A percentile compares a stretch with the other conserved stretches of the same genome.
These are phyloP conservation scores for Chascanopsetta lugubris DNA, from an alignment of 2,113 vertebrate species.

Conservation along the genomic window DNA sequence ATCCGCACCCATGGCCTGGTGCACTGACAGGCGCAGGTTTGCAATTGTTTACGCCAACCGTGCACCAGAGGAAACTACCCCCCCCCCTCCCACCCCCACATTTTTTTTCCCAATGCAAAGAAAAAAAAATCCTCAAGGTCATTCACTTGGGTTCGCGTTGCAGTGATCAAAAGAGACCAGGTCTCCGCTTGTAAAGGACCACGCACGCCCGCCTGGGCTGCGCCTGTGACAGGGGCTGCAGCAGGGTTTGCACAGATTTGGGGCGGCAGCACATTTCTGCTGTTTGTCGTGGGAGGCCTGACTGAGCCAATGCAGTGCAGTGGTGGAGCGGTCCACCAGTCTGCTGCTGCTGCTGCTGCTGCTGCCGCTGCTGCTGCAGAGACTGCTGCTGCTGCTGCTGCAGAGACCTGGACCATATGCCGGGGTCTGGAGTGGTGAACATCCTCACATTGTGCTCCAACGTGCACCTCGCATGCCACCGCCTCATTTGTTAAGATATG, in stretches of 20 bases:
- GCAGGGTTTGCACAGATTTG: slow-evolving; percentile 48
- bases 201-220: neutral
- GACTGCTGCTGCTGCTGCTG: slow-evolving; percentile 48
- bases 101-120: slow-evolving; percentile 53
- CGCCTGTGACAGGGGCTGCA: slow-evolving; percentile 1
- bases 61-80: slow-evolving; percentile 24
- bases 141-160: slow-evolving; percentile 50
- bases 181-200: slow-evolving; percentile 10
- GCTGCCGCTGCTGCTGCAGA: slow-evolving; percentile 61
- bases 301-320: slow-evolving; percentile 66
- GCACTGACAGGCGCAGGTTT: too few relatives aligned
- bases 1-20: slow-evolving; percentile 32
- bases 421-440: slow-evolving; percentile 28
- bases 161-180: neutral
- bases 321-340: slow-evolving; percentile 53
- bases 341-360: slow-evolving; percentile 29
- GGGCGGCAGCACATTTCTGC: slow-evolving; percentile 44
- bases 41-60: too few relatives aligned
- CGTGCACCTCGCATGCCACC: slow-evolving; percentile 12
- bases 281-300: slow-evolving; percentile 62
- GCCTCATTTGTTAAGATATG: slow-evolving; percentile 43
- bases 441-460: slow-evolving; percentile 2
- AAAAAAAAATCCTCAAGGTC: slow-evolving; percentile 81
- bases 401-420: slow-evolving; percentile 55
- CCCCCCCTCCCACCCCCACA: too few relatives aligned